Base-by-base conservation (phyloP, 1,140 invertebrate genomes). In the Drosophila kohkoa region DNA sequence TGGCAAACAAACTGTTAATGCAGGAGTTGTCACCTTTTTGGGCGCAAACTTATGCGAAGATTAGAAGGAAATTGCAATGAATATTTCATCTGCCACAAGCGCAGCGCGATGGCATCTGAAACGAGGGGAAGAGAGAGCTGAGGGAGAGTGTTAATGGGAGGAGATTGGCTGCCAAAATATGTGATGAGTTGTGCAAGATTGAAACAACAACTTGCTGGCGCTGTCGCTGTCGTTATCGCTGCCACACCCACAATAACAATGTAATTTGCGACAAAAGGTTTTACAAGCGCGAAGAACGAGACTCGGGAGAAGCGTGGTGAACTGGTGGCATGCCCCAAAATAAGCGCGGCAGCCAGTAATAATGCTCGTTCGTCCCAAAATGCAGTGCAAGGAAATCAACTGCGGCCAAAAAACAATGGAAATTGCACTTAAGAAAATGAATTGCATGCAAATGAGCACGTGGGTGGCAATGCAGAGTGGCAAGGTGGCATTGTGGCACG, bases 341-440 rank as follows among this genome's bases (percentile, higher is more conserved):
- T 71, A 70, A 69, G 20, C 30, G 45, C 28, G 48, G 28, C 55
- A 43, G 52, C 55, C 55, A 43, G 52, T 49, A 57, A 63, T 63
- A 63, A 48, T 64, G 41, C 20, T 52, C n/a, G 52, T 15, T 4
- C 32, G 65, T 16, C 38, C 48, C 10, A 72, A 72, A 76, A 71
- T 76, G 60, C 52, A 60, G 16, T 30, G 68, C 55, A 45, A 73
- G 69, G 51, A 88, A 88, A 83, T 83, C 82, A 81, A 88, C 76
- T 70, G 66, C 55, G 48, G 35, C 67, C 54, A 41, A 63, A 81
- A 88, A 88, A 88, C 85, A 89, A 89, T 89, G 86, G 57, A 81
- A 88, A 90, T 89, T 88, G 85, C 85, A 88, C 85, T 88, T 89
- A 89, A 88, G 85, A 89, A 88, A 88, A 88, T 88, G 85, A 88